These are phyloP conservation scores for Drosophila triauraria DNA, from an alignment of 1,140 invertebrate genomes.

Conservation along the genomic window DNA sequence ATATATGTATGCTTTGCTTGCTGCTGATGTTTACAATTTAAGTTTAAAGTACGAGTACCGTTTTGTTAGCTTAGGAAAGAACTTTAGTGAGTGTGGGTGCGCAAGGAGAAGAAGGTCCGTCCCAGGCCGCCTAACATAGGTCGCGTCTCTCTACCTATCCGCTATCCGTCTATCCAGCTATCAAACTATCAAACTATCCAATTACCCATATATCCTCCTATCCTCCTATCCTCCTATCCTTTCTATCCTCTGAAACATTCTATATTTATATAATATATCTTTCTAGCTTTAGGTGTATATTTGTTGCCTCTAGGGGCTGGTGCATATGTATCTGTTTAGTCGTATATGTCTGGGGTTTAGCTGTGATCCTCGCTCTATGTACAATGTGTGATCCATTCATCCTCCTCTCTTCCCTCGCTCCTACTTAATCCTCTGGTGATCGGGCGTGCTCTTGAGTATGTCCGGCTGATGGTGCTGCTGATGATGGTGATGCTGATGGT, in stretches of 20 bases:
- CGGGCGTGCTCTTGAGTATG: slow-evolving; percentile 93
- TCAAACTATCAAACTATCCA: neutral
- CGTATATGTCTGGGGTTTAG: slow-evolving; percentile 33
- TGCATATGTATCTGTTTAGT: slow-evolving; percentile 41
- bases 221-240: neutral
- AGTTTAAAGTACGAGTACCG: slow-evolving; percentile 57
- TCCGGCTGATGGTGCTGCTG: slow-evolving; percentile 88
- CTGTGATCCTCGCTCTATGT: slow-evolving; percentile 20
- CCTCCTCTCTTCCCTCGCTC: too few species aligned
- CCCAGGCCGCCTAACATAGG: slow-evolving; percentile 15
- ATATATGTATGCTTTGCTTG: slow-evolving; percentile 27
- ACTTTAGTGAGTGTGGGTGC: slow-evolving; percentile 44
- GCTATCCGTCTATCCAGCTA: neutral
- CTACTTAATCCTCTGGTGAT: slow-evolving; percentile 88
- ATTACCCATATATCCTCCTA: neutral
- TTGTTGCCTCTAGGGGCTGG: slow-evolving; percentile 36
- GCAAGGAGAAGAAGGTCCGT: slow-evolving; percentile 26
- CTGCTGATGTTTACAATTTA: slow-evolving; percentile 18
- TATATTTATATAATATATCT: slow-evolving; percentile 19
- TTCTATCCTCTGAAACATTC: slow-evolving; percentile 2
- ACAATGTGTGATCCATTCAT: slow-evolving; percentile 9
- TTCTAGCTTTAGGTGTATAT: slow-evolving; percentile 36
- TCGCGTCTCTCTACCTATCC: slow-evolving; percentile 4
- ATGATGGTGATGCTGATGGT: slow-evolving; percentile 79
- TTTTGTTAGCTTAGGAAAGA: slow-evolving; percentile 68